A percentile compares a stretch with the other conserved stretches of the same genome.
These are phyloP conservation scores for Lamellibrachia luymesi DNA, from an alignment of 1,140 invertebrate genomes.

Conservation along the genomic window DNA sequence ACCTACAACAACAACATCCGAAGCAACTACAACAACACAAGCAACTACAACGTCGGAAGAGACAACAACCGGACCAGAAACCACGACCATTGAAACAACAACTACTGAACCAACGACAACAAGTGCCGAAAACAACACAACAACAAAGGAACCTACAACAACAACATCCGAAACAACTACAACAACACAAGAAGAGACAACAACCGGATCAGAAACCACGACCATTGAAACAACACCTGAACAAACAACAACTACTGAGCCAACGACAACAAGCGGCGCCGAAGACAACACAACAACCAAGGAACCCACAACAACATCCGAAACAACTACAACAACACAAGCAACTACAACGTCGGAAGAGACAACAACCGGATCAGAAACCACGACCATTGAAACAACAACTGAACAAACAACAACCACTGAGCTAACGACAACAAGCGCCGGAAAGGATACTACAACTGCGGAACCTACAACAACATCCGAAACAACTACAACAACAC, in stretches of 20 bases:
- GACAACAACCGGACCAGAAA: neutral
- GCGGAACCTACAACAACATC: neutral
- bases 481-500: neutral
- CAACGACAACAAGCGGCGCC: neutral
- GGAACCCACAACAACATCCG: neutral
- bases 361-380: neutral
- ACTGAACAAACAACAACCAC: neutral
- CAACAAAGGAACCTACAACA: neutral
- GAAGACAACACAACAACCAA: neutral
- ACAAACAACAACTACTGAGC: neutral
- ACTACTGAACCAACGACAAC: neutral
- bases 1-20: neutral
- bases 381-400: neutral
- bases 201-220: neutral
- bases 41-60: neutral
- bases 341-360: neutral
- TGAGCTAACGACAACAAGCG: neutral
- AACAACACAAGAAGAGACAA: neutral
- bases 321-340: neutral
- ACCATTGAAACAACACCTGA: neutral
- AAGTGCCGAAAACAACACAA: neutral
- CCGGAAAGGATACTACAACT: neutral
- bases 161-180: neutral
- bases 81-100: neutral
- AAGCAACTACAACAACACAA: neutral